A percentile compares a stretch with the other conserved stretches of the same genome.
phyloP scores from a whole-genome alignment of 2,888 invertebrate species.

The Cryptocephalus primarius region DNA sequence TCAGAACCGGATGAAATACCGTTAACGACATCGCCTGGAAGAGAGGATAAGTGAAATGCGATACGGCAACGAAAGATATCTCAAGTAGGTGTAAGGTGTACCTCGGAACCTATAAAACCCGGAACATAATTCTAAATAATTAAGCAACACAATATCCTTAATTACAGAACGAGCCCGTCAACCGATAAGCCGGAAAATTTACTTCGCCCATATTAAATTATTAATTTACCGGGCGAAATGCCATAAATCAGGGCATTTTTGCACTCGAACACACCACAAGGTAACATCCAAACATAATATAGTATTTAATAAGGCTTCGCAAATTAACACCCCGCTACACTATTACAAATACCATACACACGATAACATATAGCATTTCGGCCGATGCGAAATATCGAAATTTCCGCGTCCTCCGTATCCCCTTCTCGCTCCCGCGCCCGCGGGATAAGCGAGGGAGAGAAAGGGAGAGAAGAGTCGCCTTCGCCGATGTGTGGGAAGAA shows the following conservation, averaged over 20 bases:
- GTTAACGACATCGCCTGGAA: no score
- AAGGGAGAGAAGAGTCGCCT: conserved; percentile 5
- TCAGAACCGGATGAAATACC: no score
- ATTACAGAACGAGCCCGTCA: conserved; percentile 13
- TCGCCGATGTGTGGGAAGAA: not conserved
- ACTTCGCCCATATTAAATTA: conserved; percentile 23
- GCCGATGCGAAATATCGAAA: conserved; percentile 19
- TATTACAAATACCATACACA: conserved; percentile 37
- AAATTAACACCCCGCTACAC: conserved; percentile 32
- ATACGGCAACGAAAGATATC: no score
- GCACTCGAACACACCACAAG: conserved; percentile 27
- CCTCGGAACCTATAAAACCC: not conserved
- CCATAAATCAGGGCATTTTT: conserved; percentile 33
- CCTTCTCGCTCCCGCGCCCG: conserved; percentile 5
- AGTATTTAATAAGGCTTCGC: conserved; percentile 36
- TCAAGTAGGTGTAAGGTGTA: not conserved
- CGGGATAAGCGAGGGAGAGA: not conserved
- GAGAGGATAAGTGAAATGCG: no score
- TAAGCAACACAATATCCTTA: conserved; percentile 16
- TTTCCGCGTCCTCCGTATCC: conserved; percentile 5
- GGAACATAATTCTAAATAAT: conserved; percentile 14
- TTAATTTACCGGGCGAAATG: conserved; percentile 24
- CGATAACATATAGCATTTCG: conserved; percentile 33
- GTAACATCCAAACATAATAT: conserved; percentile 37
- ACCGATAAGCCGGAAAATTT: conserved; percentile 16